Percentiles rank a stretch among this genome's conserved stretches.
Evolutionary conservation across 2,888 invertebrate species (phyloP).

Genomic region (Cremastinae sp.): DNA sequence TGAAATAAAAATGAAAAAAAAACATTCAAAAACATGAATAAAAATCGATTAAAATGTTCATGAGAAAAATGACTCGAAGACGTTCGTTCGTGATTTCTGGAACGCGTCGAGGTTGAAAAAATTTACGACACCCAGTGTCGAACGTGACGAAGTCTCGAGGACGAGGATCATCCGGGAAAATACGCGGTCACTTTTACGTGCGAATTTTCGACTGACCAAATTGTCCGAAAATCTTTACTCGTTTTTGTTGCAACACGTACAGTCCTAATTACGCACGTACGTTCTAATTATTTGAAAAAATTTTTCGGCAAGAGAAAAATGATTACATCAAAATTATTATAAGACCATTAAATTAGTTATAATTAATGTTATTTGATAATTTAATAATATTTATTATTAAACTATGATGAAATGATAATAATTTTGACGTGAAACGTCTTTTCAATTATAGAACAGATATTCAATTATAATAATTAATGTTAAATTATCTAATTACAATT

Average conservation of each 20-base stretch:
- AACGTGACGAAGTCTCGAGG: constrained; percentile 27
- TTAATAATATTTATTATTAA: no score
- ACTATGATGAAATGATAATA: no score
- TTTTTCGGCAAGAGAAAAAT: no score
- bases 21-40: background rate
- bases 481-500: no score
- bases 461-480: no score
- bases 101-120: background rate
- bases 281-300: no score
- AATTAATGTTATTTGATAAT: no score
- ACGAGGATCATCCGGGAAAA: constrained; percentile 40
- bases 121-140: constrained; percentile 31
- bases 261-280: background rate
- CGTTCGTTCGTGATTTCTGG: constrained; percentile 8
- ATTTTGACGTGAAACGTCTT: no score
- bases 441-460: no score
- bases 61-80: constrained; percentile 36
- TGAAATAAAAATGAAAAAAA: background rate
- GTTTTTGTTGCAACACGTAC: constrained; percentile 21
- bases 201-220: constrained; percentile 38
- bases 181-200: constrained; percentile 37
- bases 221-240: constrained; percentile 21
- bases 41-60: background rate
- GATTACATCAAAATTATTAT: no score
- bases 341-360: no score